Base-by-base conservation (phyloP, 2,113 vertebrate genomes). In the Aegotheles bennettii region DNA sequence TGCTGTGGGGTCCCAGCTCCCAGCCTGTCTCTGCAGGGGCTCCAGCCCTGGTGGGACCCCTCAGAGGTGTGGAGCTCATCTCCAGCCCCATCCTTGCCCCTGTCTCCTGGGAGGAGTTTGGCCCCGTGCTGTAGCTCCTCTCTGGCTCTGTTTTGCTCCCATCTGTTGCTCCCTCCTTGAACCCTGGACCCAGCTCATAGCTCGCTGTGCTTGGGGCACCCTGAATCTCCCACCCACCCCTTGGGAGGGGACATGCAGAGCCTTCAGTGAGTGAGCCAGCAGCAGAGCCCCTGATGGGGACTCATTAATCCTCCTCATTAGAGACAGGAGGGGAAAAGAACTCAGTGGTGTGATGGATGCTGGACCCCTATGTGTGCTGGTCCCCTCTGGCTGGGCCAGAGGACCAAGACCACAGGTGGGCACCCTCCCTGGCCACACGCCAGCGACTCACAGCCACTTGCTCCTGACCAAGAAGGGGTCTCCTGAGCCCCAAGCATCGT, bases 341-440 rank as follows among this genome's bases (percentile, higher is more conserved):
- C 38, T 26, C 97, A 91, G 97, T 78, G 93, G 65, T 21, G 91
- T 69, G 94, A 96, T 77, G 86, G 89, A 54, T 60, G 95, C 77
- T 85, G 43, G 45, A 16, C 94, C 96, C 93, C 9, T 0, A 3
- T 0, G 1, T 11, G 43, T 6, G 21, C 40, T 0, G 15, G 42
- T n/a, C n/a, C n/a, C n/a, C n/a, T n/a, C n/a, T n/a, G n/a, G 38
- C 61, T 35, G 1, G 29, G 6, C 57, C 79, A 0, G 3, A 20
- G 54, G n/a, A 25, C 6, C 4, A 1, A 16, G n/a, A 2, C 18
- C 9, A 8, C 74, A 10, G 77, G 48, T 21, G 63, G 28, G 67
- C 54, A 4, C 48, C 48, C 33, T 18, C 42, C 28, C 63, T 1
- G 2, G 47, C 28, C 9, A 6, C 0, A 1, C 0, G 3, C 4